Percentiles rank a stretch among this genome's conserved stretches.
Conservation (phyloP, 2,113 vertebrate genomes). For the Castor canadensis region DNA sequence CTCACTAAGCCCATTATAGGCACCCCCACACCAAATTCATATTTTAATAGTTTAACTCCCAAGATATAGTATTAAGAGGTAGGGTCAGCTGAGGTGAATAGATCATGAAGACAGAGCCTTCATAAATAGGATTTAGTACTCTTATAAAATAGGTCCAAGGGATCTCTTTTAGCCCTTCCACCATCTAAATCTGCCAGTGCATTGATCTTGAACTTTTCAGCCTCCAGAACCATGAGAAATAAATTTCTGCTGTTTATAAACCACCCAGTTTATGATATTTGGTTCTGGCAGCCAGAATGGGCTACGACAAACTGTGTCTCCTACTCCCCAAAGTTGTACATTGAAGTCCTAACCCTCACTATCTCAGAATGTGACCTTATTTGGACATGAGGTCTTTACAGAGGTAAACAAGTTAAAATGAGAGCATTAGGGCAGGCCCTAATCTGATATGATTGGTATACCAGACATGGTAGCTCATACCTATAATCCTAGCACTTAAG, state of each 20-base stretch:
- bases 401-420: neutral
- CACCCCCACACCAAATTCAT: neutral
- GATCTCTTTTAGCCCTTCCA: neutral
- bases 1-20: neutral
- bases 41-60: neutral
- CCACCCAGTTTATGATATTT: neutral
- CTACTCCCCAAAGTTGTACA: neutral
- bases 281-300: neutral
- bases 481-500: neutral
- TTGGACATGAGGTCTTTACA: neutral
- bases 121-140: neutral
- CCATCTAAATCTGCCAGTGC: neutral
- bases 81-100: neutral
- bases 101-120: neutral
- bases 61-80: neutral
- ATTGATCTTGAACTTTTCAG: neutral
- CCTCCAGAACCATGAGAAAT: neutral
- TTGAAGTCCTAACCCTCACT: neutral
- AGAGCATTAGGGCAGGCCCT: neutral
- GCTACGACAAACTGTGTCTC: neutral
- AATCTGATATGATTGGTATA: neutral
- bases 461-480: neutral
- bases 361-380: neutral
- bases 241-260: neutral
- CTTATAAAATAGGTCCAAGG: neutral